phyloP scores from a whole-genome alignment of 37 sponge, comb jelly and placozoan genomes.

The Geodia barretti region DNA sequence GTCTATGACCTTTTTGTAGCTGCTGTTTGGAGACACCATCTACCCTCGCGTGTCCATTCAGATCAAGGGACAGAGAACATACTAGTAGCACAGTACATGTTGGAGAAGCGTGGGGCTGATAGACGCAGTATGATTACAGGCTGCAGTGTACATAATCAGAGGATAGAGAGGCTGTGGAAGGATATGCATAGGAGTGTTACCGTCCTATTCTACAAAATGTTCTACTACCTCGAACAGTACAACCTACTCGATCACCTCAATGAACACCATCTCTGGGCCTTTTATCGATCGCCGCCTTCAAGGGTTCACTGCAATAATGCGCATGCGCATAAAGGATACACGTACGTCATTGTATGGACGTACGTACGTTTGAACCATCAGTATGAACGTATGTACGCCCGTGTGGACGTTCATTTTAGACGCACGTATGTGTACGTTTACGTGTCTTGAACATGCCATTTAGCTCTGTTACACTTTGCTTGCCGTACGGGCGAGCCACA shows the following conservation, averaged over 20 bases:
- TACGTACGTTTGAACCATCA: no score
- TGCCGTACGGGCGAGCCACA: no score
- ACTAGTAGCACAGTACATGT: slow-evolving; percentile 35
- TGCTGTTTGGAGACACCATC: slow-evolving; percentile 13
- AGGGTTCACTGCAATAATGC: no score
- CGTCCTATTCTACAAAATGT: slow-evolving; percentile 20
- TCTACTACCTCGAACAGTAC: slow-evolving; percentile 49
- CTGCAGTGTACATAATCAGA: slow-evolving; percentile 31
- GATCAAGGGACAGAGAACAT: slow-evolving; percentile 49
- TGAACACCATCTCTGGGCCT: slow-evolving; percentile 27
- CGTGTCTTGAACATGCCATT: no score
- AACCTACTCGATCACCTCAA: slow-evolving; percentile 39
- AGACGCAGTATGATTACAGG: slow-evolving; percentile 36
- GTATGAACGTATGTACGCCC: no score
- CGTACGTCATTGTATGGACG: no score
- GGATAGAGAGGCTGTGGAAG: slow-evolving; percentile 38
- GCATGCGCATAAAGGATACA: no score
- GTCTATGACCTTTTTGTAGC: slow-evolving; percentile 13
- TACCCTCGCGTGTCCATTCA: slow-evolving; percentile 17
- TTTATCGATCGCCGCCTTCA: slow-evolving; percentile 20
- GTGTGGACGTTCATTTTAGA: no score
- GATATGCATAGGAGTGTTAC: slow-evolving; percentile 46
- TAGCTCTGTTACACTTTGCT: no score
- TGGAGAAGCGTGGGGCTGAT: slow-evolving; percentile 29
- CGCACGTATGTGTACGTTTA: no score